Percentiles rank a stretch among this genome's conserved stretches.
These are phyloP conservation scores for Apamea anceps DNA, from an alignment of 2,888 invertebrate genomes.

Conservation along the genomic window DNA sequence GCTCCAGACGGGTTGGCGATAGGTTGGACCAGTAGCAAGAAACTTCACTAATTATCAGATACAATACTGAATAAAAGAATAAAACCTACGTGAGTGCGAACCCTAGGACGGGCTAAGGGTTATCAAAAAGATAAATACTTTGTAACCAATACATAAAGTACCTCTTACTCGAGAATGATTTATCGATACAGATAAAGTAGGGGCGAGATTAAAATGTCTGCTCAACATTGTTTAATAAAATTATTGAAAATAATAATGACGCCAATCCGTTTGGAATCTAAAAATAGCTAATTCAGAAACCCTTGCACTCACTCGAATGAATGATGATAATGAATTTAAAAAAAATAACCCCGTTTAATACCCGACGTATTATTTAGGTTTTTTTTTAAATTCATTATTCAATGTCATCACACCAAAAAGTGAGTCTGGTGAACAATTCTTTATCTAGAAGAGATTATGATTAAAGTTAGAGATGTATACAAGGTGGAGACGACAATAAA, in stretches of 20 bases:
- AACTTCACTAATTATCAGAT: neutral
- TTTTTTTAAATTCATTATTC: no score
- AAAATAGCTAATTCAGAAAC: neutral
- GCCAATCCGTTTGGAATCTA: neutral
- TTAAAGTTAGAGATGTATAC: no score
- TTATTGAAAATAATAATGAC: conserved; percentile 1
- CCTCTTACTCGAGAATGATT: conserved; percentile 14
- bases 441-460: neutral
- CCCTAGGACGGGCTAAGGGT: conserved; percentile 14
- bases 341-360: neutral
- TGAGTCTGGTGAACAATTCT: neutral
- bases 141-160: neutral
- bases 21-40: neutral
- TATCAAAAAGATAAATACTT: conserved; percentile 20
- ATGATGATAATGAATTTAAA: neutral
- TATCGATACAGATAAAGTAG: conserved; percentile 26
- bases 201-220: conserved; percentile 12
- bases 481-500: no score
- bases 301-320: neutral
- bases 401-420: neutral
- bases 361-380: no score
- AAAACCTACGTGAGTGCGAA: neutral
- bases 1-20: neutral
- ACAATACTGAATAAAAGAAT: neutral
- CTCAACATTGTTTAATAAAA: conserved; percentile 4